These are phyloP conservation scores for Arothron firmamentum DNA, from an alignment of 2,113 vertebrate species.

Conservation along the genomic window DNA sequence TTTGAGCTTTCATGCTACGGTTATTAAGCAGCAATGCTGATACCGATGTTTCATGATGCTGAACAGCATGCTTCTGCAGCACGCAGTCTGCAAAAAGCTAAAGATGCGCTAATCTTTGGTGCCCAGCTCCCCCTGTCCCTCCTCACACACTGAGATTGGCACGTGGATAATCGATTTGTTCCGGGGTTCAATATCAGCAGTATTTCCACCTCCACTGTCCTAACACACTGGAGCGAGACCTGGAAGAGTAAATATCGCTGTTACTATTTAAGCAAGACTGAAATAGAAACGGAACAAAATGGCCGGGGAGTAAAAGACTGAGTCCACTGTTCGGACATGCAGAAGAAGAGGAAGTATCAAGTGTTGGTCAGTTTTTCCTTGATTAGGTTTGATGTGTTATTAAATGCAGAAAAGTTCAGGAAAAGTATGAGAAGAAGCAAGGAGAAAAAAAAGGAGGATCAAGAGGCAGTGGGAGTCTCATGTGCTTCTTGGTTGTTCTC, in stretches of 20 bases:
- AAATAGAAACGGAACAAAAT: conserved; percentile 8
- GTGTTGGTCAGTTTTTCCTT: too few species aligned
- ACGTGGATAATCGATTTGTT: conserved; percentile 36
- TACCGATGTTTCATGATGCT: too few species aligned
- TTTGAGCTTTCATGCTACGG: too few species aligned
- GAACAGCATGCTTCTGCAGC: background rate
- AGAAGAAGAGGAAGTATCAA: background rate
- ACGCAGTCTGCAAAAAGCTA: conserved; percentile 11
- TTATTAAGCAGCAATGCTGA: too few species aligned
- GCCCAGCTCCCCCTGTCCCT: background rate
- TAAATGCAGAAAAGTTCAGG: too few species aligned
- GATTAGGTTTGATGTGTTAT: too few species aligned
- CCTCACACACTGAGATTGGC: conserved; percentile 5
- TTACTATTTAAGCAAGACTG: background rate
- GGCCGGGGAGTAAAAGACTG: too few species aligned
- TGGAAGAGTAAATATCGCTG: background rate
- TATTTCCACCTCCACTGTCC: conserved; percentile 26
- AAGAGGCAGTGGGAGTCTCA: conserved; percentile 7
- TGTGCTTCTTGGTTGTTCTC: conserved; percentile 19
- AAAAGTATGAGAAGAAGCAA: background rate
- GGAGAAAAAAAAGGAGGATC: conserved; percentile 1
- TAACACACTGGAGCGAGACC: background rate
- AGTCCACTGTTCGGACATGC: background rate
- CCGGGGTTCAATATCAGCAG: conserved; percentile 48
- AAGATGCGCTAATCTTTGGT: conserved; percentile 2